Percentiles rank a stretch among this genome's conserved stretches.
Evolutionary conservation across 2,888 invertebrate genomes (phyloP).

Genomic region (Erebia epiphron): DNA sequence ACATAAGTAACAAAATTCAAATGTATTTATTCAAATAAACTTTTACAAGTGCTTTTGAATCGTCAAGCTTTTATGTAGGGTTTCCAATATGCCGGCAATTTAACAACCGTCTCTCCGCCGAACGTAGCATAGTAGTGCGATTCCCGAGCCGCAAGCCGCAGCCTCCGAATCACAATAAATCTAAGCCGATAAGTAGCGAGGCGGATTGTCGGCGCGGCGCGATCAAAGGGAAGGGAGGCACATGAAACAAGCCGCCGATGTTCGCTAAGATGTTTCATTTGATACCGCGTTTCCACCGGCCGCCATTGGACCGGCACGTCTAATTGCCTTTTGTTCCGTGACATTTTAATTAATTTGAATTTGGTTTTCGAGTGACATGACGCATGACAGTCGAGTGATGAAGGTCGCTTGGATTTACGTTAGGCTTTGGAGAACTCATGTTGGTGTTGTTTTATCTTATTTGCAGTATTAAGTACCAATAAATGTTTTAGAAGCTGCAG

Average conservation of each 20-base stretch:
- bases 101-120: constrained; percentile 8
- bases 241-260: constrained; percentile 75
- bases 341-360: constrained; percentile 73
- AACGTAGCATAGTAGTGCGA: constrained; percentile 50
- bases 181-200: constrained; percentile 81
- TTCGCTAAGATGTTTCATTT: constrained; percentile 62
- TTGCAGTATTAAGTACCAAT: too few species aligned
- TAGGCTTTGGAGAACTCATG: background rate
- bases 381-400: constrained; percentile 36
- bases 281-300: constrained; percentile 65
- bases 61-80: background rate
- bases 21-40: too few species aligned
- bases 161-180: constrained; percentile 81
- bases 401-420: constrained; percentile 22
- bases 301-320: constrained; percentile 55
- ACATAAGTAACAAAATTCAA: too few species aligned
- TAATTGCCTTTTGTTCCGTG: constrained; percentile 63
- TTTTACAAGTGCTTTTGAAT: background rate
- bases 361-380: constrained; percentile 31
- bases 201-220: constrained; percentile 78
- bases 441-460: constrained; percentile 2
- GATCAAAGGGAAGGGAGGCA: constrained; percentile 77
- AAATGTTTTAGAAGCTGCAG: too few species aligned
- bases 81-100: constrained; percentile 4
- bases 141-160: constrained; percentile 67